Percentiles rank a stretch among this genome's conserved stretches.
These are phyloP conservation scores for Gephyroberyx darwinii DNA, from an alignment of 2,797 vertebrate species.

Conservation along the genomic window DNA sequence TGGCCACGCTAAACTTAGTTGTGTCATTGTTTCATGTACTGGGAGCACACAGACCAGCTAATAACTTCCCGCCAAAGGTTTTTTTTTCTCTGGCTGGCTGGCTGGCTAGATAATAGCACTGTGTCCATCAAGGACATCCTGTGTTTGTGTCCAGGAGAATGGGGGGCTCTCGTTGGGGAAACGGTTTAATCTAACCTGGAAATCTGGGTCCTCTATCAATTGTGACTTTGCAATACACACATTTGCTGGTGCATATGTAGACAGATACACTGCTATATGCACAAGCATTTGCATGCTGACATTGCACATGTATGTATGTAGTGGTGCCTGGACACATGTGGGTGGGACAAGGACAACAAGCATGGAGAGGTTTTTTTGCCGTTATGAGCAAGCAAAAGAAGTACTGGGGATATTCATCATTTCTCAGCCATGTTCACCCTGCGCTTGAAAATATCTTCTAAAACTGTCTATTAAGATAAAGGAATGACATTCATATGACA, in stretches of 20 bases:
- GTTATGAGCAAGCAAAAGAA: slow-evolving; percentile 1
- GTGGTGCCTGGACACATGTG: not conserved
- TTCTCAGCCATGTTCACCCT: too few relatives aligned
- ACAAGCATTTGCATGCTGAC: slow-evolving; percentile 12
- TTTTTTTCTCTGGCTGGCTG: slow-evolving; percentile 77
- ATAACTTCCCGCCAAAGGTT: slow-evolving; percentile 87
- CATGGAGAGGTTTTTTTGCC: not conserved
- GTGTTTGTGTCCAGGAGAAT: slow-evolving; percentile 97
- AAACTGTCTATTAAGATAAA: not conserved
- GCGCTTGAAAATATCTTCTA: too few relatives aligned
- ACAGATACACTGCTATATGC: slow-evolving; percentile 51
- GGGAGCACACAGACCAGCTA: slow-evolving; percentile 84
- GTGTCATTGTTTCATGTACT: slow-evolving; percentile 88
- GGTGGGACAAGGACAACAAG: not conserved
- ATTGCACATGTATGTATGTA: slow-evolving; percentile 3
- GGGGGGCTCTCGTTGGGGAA: slow-evolving; percentile 85
- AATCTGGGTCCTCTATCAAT: slow-evolving; percentile 84
- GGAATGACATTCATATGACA: not conserved
- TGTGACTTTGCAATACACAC: slow-evolving; percentile 76
- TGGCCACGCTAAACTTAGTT: slow-evolving; percentile 90
- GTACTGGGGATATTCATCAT: too few relatives aligned
- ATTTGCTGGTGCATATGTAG: slow-evolving; percentile 40
- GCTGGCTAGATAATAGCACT: slow-evolving; percentile 89
- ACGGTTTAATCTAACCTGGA: slow-evolving; percentile 82
- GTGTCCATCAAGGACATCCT: slow-evolving; percentile 96